Evolutionary conservation across 2,113 vertebrate species (phyloP).

Genomic region (Planiliza haematocheilus): DNA sequence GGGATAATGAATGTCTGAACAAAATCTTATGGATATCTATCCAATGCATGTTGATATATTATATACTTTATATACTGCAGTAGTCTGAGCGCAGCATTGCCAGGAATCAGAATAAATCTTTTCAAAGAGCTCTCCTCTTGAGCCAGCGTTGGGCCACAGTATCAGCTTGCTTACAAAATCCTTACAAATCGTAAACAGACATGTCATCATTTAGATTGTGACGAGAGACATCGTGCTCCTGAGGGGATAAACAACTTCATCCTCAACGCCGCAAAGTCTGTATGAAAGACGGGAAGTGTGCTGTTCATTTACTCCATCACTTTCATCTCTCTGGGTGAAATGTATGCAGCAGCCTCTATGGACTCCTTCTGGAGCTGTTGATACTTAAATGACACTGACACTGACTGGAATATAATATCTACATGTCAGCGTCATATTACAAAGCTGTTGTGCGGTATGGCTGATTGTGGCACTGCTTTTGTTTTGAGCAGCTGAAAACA

Average conservation of each 20-base stretch:
- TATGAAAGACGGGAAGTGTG: not conserved
- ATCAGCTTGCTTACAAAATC: not conserved
- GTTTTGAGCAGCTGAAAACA: conserved; percentile 14
- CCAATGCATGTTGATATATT: not conserved
- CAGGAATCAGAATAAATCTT: not conserved
- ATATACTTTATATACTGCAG: too few species aligned
- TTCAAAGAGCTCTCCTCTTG: not conserved
- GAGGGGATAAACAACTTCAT: not conserved
- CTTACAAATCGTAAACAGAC: not conserved
- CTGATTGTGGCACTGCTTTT: conserved; percentile 4
- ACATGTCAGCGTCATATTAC: conserved; percentile 17
- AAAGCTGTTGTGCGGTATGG: not conserved
- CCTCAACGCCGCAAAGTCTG: not conserved
- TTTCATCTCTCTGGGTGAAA: conserved; percentile 1
- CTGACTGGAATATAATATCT: conserved; percentile 7
- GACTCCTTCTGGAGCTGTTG: not conserved
- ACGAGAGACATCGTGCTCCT: not conserved
- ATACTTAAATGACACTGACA: conserved; percentile 7
- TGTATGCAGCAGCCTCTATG: not conserved
- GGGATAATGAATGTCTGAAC: not conserved
- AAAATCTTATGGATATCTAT: not conserved
- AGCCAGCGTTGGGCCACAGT: not conserved
- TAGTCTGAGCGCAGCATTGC: too few species aligned
- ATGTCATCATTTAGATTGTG: not conserved
- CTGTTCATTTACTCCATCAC: not conserved